A percentile compares a stretch with the other conserved stretches of the same genome.
Conservation (phyloP, 2,888 invertebrate species). For the Parnassius glacialis region DNA sequence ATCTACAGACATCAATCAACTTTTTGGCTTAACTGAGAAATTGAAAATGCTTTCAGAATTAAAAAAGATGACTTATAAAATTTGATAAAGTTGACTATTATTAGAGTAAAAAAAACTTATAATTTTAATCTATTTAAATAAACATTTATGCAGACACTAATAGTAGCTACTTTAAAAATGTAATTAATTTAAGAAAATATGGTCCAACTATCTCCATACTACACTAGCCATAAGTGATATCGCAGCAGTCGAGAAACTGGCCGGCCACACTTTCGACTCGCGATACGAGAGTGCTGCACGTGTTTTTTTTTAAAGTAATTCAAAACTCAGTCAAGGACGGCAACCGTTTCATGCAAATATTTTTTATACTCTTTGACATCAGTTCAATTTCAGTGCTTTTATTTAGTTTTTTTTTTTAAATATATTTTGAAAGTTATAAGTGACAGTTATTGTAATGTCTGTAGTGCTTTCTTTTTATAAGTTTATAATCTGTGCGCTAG, state of each 20-base stretch:
- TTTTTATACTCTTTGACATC: neutral
- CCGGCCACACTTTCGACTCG: constrained; percentile 29
- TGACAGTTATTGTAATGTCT: constrained; percentile 7
- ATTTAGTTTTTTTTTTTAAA: neutral
- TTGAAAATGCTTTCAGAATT: no score
- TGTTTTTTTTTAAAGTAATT: constrained; percentile 26
- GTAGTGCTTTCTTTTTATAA: neutral
- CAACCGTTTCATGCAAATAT: constrained; percentile 9
- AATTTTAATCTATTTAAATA: no score
- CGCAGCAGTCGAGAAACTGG: constrained; percentile 12
- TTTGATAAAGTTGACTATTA: no score
- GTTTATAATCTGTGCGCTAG: constrained; percentile 26
- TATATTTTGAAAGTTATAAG: neutral
- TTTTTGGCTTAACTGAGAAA: no score
- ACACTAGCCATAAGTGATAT: constrained; percentile 14
- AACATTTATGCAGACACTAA: no score
- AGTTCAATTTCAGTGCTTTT: constrained; percentile 4
- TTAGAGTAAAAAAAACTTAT: no score
- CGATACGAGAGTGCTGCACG: constrained; percentile 32
- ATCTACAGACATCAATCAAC: no score
- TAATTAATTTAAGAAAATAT: neutral
- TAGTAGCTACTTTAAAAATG: no score
- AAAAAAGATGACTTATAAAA: no score
- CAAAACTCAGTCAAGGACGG: constrained; percentile 23
- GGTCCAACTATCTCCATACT: constrained; percentile 16